Base-by-base conservation (phyloP, 2,888 invertebrate species). In the Artemia sp. region DNA sequence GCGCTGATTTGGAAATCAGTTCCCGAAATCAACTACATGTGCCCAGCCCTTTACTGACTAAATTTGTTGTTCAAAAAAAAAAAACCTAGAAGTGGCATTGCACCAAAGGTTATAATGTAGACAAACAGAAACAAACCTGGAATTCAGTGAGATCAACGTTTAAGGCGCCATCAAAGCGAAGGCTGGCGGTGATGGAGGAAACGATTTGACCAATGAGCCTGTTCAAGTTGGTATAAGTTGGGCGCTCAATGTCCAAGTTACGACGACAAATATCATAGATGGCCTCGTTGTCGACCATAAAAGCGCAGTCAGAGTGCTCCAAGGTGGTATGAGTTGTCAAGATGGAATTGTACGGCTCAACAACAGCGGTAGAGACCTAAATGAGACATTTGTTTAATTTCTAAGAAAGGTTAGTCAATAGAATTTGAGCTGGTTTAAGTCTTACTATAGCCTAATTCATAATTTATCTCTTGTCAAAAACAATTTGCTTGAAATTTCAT, bases 201-300 rank as follows among this genome's bases (percentile, higher is more conserved):
- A 80, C 78, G 69, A 83, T 80, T 75, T 82, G 82, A 67, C 81
- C 89, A 73, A 92, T 90, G 51, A 92, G 82, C 70, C 91, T 82
- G 78, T 92, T 92, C 72, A 92, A 80, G 78, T 91, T 91, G 66
- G 86, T 85, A 77, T 91, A 92, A 5, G 88, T 85, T 0, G 92
- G 92, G 66, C 90, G 81, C 75, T 87, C 88, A 72, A 93, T 90
- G 74, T 87, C 87, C 68, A 95, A 82, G 75, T 88, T 88, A 72
- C 88, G 83, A 71, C 89, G 83, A 79, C 93, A 93, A 79, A 92
- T 92, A 77, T 90, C 90, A 78, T 91, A 91, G 75, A 90, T 90
- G 77, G 84, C 90, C 79, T 85, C 89, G 78, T 82, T 82, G 76
- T 81, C 82, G 53, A 82, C 81, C 80, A 81, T 80, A 73, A 82